phyloP scores from a whole-genome alignment of 2,113 vertebrate genomes.

The Salvelinus sp. region DNA sequence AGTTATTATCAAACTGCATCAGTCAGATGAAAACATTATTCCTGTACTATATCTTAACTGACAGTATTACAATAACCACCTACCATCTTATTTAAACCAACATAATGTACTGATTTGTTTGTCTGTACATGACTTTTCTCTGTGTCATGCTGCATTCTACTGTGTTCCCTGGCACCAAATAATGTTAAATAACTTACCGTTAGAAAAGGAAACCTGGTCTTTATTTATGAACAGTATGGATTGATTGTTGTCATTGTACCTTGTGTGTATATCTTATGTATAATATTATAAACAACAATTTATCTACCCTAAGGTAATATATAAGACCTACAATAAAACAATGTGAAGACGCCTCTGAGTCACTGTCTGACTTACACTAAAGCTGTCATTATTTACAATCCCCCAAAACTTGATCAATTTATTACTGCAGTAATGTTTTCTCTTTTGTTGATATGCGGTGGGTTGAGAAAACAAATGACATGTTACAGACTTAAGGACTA shows the following conservation, averaged over 20 bases:
- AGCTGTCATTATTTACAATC: background rate
- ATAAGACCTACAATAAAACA: conserved; percentile 46
- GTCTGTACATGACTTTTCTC: conserved; percentile 24
- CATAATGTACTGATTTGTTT: conserved; percentile 26
- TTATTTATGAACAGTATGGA: conserved; percentile 37
- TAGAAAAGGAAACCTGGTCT: conserved; percentile 21
- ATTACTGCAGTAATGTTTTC: background rate
- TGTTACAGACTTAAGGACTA: background rate
- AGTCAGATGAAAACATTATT: conserved; percentile 30
- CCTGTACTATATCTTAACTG: conserved; percentile 38
- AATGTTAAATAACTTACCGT: conserved; percentile 11
- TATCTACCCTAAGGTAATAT: conserved; percentile 40
- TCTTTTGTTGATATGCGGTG: background rate
- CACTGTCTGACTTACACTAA: conserved; percentile 6
- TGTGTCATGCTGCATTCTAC: conserved; percentile 36
- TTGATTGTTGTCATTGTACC: conserved; percentile 57
- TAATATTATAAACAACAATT: conserved; percentile 31
- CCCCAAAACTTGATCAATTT: background rate
- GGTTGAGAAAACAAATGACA: too few relatives aligned
- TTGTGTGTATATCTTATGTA: conserved; percentile 59
- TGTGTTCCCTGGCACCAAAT: conserved; percentile 44
- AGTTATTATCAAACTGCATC: conserved; percentile 39
- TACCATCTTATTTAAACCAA: background rate
- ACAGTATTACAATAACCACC: conserved; percentile 3
- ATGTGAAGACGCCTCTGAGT: conserved; percentile 37